These are phyloP conservation scores for Chaenogobius annularis DNA, from an alignment of 2,113 vertebrate species.

Conservation along the genomic window DNA sequence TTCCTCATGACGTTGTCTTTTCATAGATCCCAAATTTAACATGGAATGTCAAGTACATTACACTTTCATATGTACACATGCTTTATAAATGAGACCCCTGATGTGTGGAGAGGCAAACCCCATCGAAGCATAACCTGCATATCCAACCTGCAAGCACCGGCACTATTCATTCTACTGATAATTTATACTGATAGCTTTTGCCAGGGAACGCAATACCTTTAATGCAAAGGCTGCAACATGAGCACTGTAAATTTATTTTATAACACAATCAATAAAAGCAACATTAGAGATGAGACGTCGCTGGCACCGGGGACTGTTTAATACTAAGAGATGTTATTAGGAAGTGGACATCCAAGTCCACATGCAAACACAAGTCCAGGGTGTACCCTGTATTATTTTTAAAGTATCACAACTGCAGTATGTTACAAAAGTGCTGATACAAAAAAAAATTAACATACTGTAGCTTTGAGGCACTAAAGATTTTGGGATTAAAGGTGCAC, in stretches of 20 bases:
- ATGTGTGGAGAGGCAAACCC: no score
- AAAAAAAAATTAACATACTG: not conserved
- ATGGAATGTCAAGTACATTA: no score
- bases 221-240: conserved; percentile 38
- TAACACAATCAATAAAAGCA: conserved; percentile 53
- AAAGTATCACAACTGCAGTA: conserved; percentile 11
- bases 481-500: no score
- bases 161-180: conserved; percentile 3
- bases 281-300: conserved; percentile 36
- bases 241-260: conserved; percentile 50
- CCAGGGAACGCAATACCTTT: conserved; percentile 33
- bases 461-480: not conserved
- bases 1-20: no score
- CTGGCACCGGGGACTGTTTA: conserved; percentile 43
- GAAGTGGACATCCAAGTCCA: conserved; percentile 32
- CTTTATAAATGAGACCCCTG: no score
- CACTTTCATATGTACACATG: no score
- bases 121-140: not conserved
- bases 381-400: conserved; percentile 37
- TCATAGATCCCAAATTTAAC: no score
- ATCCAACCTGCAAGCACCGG: conserved; percentile 12
- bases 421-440: conserved; percentile 32
- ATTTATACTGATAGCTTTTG: conserved; percentile 35
- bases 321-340: conserved; percentile 50
- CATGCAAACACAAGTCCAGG: conserved; percentile 21